Percentiles rank a stretch among this genome's conserved stretches.
phyloP scores from a whole-genome alignment of 2,888 invertebrate genomes.

The Cephus nigrinus region DNA sequence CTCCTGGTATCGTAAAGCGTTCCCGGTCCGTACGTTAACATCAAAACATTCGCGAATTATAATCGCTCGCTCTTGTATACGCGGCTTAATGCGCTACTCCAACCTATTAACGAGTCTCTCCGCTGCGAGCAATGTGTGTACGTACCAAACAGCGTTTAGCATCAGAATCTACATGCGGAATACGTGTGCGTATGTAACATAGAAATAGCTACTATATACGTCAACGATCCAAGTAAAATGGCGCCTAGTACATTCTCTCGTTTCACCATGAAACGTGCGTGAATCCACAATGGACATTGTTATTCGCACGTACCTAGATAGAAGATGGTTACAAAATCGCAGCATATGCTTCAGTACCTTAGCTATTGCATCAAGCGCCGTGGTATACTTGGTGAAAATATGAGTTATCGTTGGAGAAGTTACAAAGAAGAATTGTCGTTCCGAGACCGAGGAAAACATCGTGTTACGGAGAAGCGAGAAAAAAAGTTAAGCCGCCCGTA shows the following conservation, averaged over 20 bases:
- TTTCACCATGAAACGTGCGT: neutral
- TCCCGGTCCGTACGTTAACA: neutral
- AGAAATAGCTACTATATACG: neutral
- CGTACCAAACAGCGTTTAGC: neutral
- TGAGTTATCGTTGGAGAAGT: neutral
- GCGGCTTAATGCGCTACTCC: neutral
- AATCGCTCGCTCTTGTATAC: neutral
- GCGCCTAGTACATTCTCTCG: neutral
- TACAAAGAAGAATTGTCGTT: neutral
- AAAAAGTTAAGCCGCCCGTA: neutral
- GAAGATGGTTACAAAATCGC: neutral
- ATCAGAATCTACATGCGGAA: neutral
- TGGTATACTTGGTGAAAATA: neutral
- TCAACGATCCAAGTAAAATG: neutral
- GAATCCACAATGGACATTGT: neutral
- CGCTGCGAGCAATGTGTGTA: neutral
- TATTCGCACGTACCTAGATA: neutral
- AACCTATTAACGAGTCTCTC: neutral
- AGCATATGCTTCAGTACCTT: neutral
- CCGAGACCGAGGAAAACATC: neutral
- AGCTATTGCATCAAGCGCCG: neutral
- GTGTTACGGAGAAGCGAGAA: neutral
- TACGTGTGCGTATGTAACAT: neutral
- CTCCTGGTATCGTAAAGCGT: neutral
- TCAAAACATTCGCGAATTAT: neutral